A percentile compares a stretch with the other conserved stretches of the same genome.
Evolutionary conservation across 1,140 invertebrate genomes (phyloP).

Genomic region (Macrobrachium nipponense): DNA sequence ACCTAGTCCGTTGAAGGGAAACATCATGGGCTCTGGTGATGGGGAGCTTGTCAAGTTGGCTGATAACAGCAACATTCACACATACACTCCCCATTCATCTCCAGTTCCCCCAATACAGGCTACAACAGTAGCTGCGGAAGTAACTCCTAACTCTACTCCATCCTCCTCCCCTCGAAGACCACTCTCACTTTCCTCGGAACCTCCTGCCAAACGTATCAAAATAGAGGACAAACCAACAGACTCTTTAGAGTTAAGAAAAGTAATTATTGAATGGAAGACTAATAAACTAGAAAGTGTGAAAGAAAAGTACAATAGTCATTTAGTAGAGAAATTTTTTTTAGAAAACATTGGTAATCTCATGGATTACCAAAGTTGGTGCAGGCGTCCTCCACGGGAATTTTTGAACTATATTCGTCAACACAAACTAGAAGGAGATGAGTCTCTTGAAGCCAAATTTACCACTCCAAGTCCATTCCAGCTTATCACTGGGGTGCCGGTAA

Average conservation of each 20-base stretch:
- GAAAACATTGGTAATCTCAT: constrained; percentile 87
- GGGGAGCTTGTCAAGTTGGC: constrained; percentile 44
- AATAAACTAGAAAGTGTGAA: constrained; percentile 57
- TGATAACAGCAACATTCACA: constrained; percentile 44
- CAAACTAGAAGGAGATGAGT: constrained; percentile 76
- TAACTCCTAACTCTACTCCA: constrained; percentile 51
- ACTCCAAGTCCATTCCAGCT: constrained; percentile 75
- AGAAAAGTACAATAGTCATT: constrained; percentile 78
- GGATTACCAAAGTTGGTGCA: constrained; percentile 86
- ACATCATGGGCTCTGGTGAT: constrained; percentile 49
- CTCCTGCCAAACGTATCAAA: constrained; percentile 54
- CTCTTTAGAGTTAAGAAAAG: constrained; percentile 49
- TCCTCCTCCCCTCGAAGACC: constrained; percentile 59
- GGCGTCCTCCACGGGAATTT: constrained; percentile 80
- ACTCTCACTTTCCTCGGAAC: constrained; percentile 40
- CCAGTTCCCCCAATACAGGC: constrained; percentile 42
- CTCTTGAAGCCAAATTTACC: constrained; percentile 76
- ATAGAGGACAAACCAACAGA: constrained; percentile 60
- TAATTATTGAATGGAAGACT: constrained; percentile 62
- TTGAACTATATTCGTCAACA: constrained; percentile 81
- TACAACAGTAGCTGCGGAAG: constrained; percentile 33
- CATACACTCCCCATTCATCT: constrained; percentile 50
- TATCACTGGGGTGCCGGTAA: constrained; percentile 65
- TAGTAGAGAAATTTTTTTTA: constrained; percentile 86
- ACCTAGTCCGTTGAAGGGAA: constrained; percentile 43